Percentiles rank a stretch among this genome's conserved stretches.
Conservation (phyloP, 2,797 vertebrate species). For the Rhinichthys osculus region DNA sequence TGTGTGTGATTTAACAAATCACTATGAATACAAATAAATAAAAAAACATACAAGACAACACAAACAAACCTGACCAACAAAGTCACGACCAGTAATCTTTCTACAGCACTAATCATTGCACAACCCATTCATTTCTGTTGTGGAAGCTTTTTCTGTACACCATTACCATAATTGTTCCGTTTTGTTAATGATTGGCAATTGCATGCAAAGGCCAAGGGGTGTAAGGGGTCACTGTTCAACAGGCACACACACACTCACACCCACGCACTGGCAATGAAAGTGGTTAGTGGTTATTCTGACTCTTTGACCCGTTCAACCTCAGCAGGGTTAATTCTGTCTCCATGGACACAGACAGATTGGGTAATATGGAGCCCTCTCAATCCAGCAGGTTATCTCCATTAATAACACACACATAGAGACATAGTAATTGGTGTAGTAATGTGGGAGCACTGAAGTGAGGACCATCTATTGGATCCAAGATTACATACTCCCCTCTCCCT, state of each 20-base stretch:
- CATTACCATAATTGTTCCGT: slow-evolving; percentile 50
- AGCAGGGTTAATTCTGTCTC: slow-evolving; percentile 68
- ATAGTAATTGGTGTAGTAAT: slow-evolving; percentile 78
- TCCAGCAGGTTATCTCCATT: slow-evolving; percentile 81
- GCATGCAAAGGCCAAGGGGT: slow-evolving; percentile 37
- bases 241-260: slow-evolving; percentile 20
- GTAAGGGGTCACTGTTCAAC: slow-evolving; percentile 47
- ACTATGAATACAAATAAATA: neutral
- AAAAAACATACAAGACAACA: neutral
- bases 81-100: slow-evolving; percentile 21
- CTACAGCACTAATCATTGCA: slow-evolving; percentile 23
- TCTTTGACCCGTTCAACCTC: slow-evolving; percentile 65
- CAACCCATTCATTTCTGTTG: slow-evolving; percentile 25
- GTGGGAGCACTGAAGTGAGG: slow-evolving; percentile 71
- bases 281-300: slow-evolving; percentile 70
- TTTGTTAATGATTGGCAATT: slow-evolving; percentile 54
- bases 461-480: slow-evolving; percentile 75
- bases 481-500: slow-evolving; percentile 72
- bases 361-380: slow-evolving; percentile 75
- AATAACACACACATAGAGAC: slow-evolving; percentile 71
- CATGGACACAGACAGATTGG: slow-evolving; percentile 73
- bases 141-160: slow-evolving; percentile 55
- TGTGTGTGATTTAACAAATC: slow-evolving; percentile 14
- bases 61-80: slow-evolving; percentile 21
- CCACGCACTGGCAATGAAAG: slow-evolving; percentile 51